A percentile compares a stretch with the other conserved stretches of the same genome.
phyloP scores from a whole-genome alignment of 2,797 vertebrate genomes.

The Danionella dracula region DNA sequence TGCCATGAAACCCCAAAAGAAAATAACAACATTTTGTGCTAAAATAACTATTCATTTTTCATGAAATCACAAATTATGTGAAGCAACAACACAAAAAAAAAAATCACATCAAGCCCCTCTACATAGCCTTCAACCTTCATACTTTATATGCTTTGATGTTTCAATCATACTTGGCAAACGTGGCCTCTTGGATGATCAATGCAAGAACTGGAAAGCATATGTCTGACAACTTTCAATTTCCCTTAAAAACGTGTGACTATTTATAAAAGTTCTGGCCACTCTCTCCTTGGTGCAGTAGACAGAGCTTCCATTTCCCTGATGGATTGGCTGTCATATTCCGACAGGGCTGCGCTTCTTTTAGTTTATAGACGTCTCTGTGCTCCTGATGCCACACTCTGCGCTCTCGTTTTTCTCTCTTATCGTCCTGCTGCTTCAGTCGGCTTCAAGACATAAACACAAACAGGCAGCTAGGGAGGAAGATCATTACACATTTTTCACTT shows the following conservation, averaged over 20 bases:
- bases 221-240: conserved; percentile 70
- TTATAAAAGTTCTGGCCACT: conserved; percentile 70
- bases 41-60: too few relatives aligned
- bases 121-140: conserved; percentile 49
- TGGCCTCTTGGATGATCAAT: conserved; percentile 46
- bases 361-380: conserved; percentile 71
- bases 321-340: conserved; percentile 76
- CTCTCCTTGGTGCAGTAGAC: conserved; percentile 73
- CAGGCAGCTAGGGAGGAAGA: conserved; percentile 45
- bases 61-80: background rate
- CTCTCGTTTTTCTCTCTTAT: conserved; percentile 62
- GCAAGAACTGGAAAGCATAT: conserved; percentile 58
- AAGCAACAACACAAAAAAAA: conserved; percentile 34
- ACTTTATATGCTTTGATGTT: conserved; percentile 54
- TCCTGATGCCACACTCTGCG: conserved; percentile 52
- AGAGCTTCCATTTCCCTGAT: conserved; percentile 82
- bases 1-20: too few relatives aligned
- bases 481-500: conserved; percentile 39
- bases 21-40: too few relatives aligned
- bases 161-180: conserved; percentile 57
- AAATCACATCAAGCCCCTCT: conserved; percentile 26
- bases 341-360: conserved; percentile 69
- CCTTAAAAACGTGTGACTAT: conserved; percentile 63
- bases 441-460: conserved; percentile 55
- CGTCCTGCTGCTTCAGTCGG: conserved; percentile 42